Conservation (phyloP, 2,888 invertebrate species). For the Pomacea canaliculata region DNA sequence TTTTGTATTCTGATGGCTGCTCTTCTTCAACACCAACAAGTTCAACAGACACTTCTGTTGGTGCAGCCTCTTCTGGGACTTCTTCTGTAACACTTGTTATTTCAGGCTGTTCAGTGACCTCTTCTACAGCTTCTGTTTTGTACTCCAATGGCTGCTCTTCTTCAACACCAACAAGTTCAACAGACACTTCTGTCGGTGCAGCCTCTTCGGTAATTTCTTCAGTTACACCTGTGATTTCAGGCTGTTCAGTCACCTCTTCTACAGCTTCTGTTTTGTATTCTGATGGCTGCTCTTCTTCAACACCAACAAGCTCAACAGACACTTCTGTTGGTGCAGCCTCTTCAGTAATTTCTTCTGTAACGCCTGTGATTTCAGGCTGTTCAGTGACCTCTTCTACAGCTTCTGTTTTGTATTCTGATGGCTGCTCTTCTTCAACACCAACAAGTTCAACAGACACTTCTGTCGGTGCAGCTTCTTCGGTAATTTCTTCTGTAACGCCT, state of each 20-base stretch:
- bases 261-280: slow-evolving; percentile 20
- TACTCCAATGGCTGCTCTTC: slow-evolving; percentile 27
- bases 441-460: slow-evolving; percentile 30
- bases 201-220: slow-evolving; percentile 26
- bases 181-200: slow-evolving; percentile 22
- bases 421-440: slow-evolving; percentile 29
- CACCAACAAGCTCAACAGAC: slow-evolving; percentile 25
- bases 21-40: slow-evolving; percentile 27
- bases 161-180: slow-evolving; percentile 22
- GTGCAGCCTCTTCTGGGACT: slow-evolving; percentile 30
- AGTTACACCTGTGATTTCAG: slow-evolving; percentile 28
- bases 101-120: slow-evolving; percentile 32
- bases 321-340: slow-evolving; percentile 31
- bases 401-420: slow-evolving; percentile 28
- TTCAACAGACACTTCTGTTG: slow-evolving; percentile 32
- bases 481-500: slow-evolving; percentile 20
- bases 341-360: slow-evolving; percentile 26
- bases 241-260: slow-evolving; percentile 23
- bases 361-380: slow-evolving; percentile 25
- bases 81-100: slow-evolving; percentile 24
- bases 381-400: slow-evolving; percentile 30
- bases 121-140: slow-evolving; percentile 33
- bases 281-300: slow-evolving; percentile 30
- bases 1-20: slow-evolving; percentile 29
- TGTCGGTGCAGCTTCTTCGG: slow-evolving; percentile 20